Percentiles rank a stretch among this genome's conserved stretches.
phyloP scores from a whole-genome alignment of 2,113 vertebrate species.

The Alligator sinensis region DNA sequence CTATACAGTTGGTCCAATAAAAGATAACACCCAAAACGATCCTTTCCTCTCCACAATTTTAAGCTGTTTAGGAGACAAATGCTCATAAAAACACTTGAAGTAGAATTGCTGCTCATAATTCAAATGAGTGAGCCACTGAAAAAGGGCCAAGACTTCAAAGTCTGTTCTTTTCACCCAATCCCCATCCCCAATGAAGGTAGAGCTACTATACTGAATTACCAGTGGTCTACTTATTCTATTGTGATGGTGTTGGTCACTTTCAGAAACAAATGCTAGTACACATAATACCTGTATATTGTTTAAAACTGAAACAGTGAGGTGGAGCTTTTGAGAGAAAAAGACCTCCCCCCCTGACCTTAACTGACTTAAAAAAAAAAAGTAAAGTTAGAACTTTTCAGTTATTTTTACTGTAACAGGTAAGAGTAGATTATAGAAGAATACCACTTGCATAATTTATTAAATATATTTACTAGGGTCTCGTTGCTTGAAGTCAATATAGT shows the following conservation, averaged over 20 bases:
- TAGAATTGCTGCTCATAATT: not conserved
- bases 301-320: too few species aligned
- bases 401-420: slow-evolving; percentile 43
- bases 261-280: too few species aligned
- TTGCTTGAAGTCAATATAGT: slow-evolving; percentile 86
- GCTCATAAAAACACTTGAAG: slow-evolving; percentile 34
- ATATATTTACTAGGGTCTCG: slow-evolving; percentile 84
- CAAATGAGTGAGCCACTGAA: not conserved
- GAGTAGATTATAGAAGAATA: slow-evolving; percentile 69
- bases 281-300: too few species aligned
- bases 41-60: not conserved
- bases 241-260: too few species aligned
- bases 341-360: slow-evolving; percentile 10
- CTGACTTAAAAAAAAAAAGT: not conserved
- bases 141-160: not conserved
- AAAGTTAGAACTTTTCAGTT: not conserved
- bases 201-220: not conserved
- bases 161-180: not conserved
- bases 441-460: slow-evolving; percentile 66
- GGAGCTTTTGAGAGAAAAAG: not conserved
- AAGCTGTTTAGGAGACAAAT: slow-evolving; percentile 49
- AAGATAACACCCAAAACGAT: too few species aligned
- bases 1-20: too few species aligned
- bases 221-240: not conserved
- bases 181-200: not conserved